Conservation (phyloP, 2,888 invertebrate genomes). For the Folsomia manolachei region DNA sequence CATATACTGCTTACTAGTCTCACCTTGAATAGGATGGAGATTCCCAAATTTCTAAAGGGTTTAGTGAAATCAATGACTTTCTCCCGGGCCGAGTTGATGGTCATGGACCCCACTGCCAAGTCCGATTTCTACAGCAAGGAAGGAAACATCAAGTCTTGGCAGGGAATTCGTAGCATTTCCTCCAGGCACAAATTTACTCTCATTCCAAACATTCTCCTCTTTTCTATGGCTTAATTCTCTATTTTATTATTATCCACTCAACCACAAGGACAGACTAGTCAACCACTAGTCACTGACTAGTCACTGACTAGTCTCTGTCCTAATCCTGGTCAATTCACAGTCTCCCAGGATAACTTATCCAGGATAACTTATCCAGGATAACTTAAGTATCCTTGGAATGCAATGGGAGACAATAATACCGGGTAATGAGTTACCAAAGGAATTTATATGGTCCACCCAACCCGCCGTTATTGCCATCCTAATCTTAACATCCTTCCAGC, state of each 20-base stretch:
- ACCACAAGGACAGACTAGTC: too few relatives aligned
- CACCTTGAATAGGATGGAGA: conserved; percentile 77
- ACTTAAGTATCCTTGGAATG: too few relatives aligned
- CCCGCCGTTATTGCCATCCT: too few relatives aligned
- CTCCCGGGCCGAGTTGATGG: conserved; percentile 83
- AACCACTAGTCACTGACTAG: too few relatives aligned
- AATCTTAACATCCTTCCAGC: too few relatives aligned
- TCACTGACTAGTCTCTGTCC: too few relatives aligned
- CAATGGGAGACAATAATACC: too few relatives aligned
- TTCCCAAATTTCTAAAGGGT: conserved; percentile 97
- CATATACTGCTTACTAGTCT: not conserved
- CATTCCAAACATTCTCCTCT: not conserved
- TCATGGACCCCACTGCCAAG: conserved; percentile 94
- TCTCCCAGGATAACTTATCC: too few relatives aligned
- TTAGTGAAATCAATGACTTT: conserved; percentile 96
- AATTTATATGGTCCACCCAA: too few relatives aligned
- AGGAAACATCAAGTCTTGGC: conserved; percentile 23
- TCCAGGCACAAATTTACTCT: not conserved
- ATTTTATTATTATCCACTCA: not conserved
- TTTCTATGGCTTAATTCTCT: not conserved
- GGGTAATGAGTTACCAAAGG: too few relatives aligned
- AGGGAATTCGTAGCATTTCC: not conserved
- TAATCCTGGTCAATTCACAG: too few relatives aligned
- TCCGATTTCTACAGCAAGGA: conserved; percentile 76
- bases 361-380: too few relatives aligned